Percentiles rank a stretch among this genome's conserved stretches.
Evolutionary conservation across 2,113 vertebrate genomes (phyloP).

Genomic region (Phainopepla nitens): DNA sequence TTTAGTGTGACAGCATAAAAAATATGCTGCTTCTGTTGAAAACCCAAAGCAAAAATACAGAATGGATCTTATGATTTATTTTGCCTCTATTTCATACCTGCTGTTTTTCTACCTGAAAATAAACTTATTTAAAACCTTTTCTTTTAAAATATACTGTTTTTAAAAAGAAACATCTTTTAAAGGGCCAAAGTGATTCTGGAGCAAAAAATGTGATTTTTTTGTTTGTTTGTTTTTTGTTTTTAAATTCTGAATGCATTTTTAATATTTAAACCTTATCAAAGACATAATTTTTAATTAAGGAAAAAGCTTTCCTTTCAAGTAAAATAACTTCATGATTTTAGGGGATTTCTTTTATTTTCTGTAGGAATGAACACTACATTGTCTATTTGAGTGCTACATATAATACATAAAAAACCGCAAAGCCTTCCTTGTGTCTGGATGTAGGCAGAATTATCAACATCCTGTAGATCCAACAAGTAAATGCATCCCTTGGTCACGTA

Average conservation of each 20-base stretch:
- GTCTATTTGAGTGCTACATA: not conserved
- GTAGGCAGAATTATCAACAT: not conserved
- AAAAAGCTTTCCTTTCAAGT: not conserved
- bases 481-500: not conserved
- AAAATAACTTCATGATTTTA: not conserved
- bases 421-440: not conserved
- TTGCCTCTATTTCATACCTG: not conserved
- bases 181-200: not conserved
- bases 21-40: not conserved
- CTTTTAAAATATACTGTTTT: not conserved
- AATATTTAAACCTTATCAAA: not conserved
- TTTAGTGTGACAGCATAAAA: not conserved
- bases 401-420: not conserved
- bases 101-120: not conserved
- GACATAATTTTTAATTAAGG: not conserved
- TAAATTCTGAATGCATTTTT: not conserved
- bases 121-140: not conserved
- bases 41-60: not conserved
- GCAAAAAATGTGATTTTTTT: not conserved
- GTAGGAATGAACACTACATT: not conserved
- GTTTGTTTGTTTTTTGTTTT: not conserved
- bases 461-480: not conserved
- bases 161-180: not conserved
- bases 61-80: not conserved
- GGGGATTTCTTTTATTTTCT: not conserved